Conservation (phyloP, 2,113 vertebrate genomes). For the Nansenia antarctica region DNA sequence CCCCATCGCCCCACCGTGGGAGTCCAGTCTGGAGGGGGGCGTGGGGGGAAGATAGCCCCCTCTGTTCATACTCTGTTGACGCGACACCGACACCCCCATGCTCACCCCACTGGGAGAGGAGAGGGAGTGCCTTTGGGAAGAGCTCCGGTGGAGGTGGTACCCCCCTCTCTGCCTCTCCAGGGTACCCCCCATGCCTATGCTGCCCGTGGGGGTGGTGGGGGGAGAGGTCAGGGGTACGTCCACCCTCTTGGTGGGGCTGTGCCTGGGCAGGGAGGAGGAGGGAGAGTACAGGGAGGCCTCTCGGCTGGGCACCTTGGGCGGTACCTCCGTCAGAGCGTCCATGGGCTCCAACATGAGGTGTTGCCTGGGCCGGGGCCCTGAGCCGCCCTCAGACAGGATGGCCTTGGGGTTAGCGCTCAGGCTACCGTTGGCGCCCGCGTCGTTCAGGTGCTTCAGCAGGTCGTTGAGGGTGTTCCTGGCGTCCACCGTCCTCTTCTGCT, state of each 20-base stretch:
- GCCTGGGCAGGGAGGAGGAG: slow-evolving; percentile 92
- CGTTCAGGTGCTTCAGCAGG: slow-evolving; percentile 95
- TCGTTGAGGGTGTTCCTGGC: slow-evolving; percentile 96
- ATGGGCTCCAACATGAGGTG: slow-evolving; percentile 92
- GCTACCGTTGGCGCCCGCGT: slow-evolving; percentile 86
- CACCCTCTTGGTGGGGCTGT: slow-evolving; percentile 96
- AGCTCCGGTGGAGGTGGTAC: slow-evolving; percentile 92
- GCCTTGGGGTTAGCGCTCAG: slow-evolving; percentile 85
- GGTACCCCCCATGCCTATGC: slow-evolving; percentile 83
- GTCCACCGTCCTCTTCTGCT: slow-evolving; percentile 91
- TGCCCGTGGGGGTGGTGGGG: slow-evolving; percentile 85
- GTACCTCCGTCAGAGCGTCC: slow-evolving; percentile 90
- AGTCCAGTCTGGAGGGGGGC: slow-evolving; percentile 92
- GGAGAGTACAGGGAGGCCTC: slow-evolving; percentile 96
- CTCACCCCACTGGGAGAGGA: slow-evolving; percentile 90
- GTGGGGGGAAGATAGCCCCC: slow-evolving; percentile 88
- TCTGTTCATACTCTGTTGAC: slow-evolving; percentile 93
- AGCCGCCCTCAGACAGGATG: slow-evolving; percentile 84
- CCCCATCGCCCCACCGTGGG: slow-evolving; percentile 81
- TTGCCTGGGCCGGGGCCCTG: slow-evolving; percentile 82
- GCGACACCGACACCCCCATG: slow-evolving; percentile 89
- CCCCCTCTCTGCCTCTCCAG: slow-evolving; percentile 90
- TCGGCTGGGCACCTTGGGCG: slow-evolving; percentile 93
- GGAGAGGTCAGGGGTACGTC: slow-evolving; percentile 90
- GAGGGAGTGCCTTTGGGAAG: slow-evolving; percentile 93